Conservation (phyloP, 2,797 vertebrate species). For the Limosa lapponica region DNA sequence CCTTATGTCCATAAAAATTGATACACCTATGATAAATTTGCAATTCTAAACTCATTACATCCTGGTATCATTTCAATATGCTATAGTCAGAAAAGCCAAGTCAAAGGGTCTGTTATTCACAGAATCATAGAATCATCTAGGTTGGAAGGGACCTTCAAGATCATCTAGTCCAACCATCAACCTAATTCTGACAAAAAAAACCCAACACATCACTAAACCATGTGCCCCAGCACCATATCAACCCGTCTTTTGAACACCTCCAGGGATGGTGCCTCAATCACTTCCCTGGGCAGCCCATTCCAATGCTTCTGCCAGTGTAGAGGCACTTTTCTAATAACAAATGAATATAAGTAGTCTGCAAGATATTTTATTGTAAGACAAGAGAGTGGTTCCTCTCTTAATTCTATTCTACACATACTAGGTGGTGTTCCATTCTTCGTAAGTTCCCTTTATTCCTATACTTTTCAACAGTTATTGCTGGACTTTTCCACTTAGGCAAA, state of each 20-base stretch:
- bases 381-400: accelerated
- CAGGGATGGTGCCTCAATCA: too few relatives aligned
- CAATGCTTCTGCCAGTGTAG: neutral
- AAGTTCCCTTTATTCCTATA: neutral
- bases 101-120: neutral
- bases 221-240: too few relatives aligned
- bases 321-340: neutral
- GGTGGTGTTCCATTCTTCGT: neutral
- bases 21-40: neutral
- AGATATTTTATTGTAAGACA: neutral
- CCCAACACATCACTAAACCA: too few relatives aligned
- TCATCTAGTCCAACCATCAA: too few relatives aligned
- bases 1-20: neutral
- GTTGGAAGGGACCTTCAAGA: too few relatives aligned
- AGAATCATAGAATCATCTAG: too few relatives aligned
- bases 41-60: neutral
- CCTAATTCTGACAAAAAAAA: too few relatives aligned
- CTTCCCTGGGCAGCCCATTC: too few relatives aligned
- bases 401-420: neutral
- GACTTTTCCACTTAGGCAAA: neutral
- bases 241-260: too few relatives aligned
- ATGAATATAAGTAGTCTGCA: neutral
- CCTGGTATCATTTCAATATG: neutral
- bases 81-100: neutral
- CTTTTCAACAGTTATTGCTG: neutral